phyloP scores from a whole-genome alignment of 2,888 invertebrate genomes.

The Empis stercorea region DNA sequence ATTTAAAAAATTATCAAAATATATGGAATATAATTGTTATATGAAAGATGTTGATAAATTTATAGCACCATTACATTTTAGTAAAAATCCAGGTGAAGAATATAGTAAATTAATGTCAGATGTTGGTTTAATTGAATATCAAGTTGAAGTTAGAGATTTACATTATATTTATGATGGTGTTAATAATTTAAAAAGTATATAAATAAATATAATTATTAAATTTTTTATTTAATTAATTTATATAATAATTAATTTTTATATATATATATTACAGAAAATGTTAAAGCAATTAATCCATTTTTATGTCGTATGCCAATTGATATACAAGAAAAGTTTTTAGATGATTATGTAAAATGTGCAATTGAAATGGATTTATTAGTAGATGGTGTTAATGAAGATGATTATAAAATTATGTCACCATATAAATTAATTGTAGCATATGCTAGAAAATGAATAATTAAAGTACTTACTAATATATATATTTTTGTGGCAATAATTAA shows the following conservation, averaged over 20 bases:
- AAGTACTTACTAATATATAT: not conserved
- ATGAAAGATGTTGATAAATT: conserved; percentile 51
- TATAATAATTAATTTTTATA: too few species aligned
- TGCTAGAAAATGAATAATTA: conserved; percentile 29
- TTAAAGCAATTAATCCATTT: conserved; percentile 59
- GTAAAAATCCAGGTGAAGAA: conserved; percentile 43
- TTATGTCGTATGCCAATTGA: conserved; percentile 45
- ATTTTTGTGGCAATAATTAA: too few species aligned
- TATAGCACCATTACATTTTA: conserved; percentile 55
- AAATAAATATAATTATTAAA: too few species aligned
- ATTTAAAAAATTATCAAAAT: conserved; percentile 46
- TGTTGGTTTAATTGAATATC: conserved; percentile 46
- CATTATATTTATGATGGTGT: conserved; percentile 45
- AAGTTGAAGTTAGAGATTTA: conserved; percentile 46
- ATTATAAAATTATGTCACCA: conserved; percentile 37
- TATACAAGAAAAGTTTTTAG: conserved; percentile 46
- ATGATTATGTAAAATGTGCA: conserved; percentile 44
- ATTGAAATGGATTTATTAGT: conserved; percentile 26
- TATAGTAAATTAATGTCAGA: conserved; percentile 42
- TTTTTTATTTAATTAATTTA: too few species aligned
- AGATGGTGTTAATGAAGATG: conserved; percentile 2
- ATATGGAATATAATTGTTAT: conserved; percentile 47
- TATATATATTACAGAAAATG: conserved; percentile 42
- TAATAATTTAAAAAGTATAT: conserved; percentile 44
- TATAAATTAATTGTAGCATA: conserved; percentile 41